Evolutionary conservation across 2,797 vertebrate genomes (phyloP), one percentile per base, ranked within the genome.

Genomic region (Micropoecilia bifurca): DNA sequence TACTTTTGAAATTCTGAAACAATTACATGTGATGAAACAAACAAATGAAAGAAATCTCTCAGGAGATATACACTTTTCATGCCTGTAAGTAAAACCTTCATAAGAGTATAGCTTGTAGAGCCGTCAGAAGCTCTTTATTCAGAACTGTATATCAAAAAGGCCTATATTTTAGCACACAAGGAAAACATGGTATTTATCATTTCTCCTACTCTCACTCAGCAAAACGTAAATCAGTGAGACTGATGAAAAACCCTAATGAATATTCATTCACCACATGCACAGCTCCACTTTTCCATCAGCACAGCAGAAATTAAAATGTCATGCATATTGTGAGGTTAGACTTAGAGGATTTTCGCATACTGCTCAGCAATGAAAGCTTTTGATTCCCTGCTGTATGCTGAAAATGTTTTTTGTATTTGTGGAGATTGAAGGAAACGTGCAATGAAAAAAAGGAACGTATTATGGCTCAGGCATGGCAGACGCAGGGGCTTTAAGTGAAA

Each of bases 251-350:
- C 43, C 39, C 39, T 77, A 76, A 90, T 91, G 83, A 91, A 91
- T 92, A 92, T 92, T 93, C 89, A 91, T 91, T 81, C 85, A 84
- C 82, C 80, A 82, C 87, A 89, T 81, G 86, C 72, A 77, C 72
- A 80, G 77, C 77, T 89, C 81, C 83, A 74, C 83, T 78, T 84
- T 89, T 93, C 80, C 78, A 85, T 85, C 86, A 78, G 82, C 76
- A 48, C 22, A 25, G 76, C 66, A 30, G 80, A 80, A 85, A 86
- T 85, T 82, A 88, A 88, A 88, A 90, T 82, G 83, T 43, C 81
- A 88, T 81, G 79, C 57, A 63, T 78, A 89, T 90, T 86, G 87
- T 87, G 81, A 84, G 86, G 84, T 83, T 83, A 84, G 80, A 88
- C 80, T 74, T 79, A 55, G 79, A 33, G 77, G 82, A 89, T 87